Base-by-base conservation (phyloP, 2,888 invertebrate genomes). In the Cephus spinipes region DNA sequence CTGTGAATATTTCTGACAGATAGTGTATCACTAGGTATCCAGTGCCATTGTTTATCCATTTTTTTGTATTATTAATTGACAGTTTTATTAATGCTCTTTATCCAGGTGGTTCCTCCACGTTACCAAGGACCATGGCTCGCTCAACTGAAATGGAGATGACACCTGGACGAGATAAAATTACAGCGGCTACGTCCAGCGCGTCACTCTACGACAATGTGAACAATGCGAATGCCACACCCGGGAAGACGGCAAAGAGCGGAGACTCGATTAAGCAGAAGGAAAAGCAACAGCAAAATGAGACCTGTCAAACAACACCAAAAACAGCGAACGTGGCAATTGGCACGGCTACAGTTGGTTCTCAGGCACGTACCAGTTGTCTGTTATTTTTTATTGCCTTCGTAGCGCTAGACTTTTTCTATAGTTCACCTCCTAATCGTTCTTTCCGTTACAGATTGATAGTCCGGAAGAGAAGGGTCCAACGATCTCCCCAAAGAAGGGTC, bases 171-270 rank as follows among this genome's bases (percentile, higher is more conserved):
- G 95, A 95, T 83, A 96, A 96, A 91, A 96, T 97, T 79, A 95
- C 96, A 75, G 95, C 96, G 36, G 97, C 97, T 76, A 96, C 97
- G n/a, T 97, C 97, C 82, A 96, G 96, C 85, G 96, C 96, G 69
- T 97, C 97, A 77, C 94, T 98, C 74, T 97, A 97, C 89, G 97
- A 97, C 92, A 97, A 97, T 90, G 97, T 97, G 68, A 91, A 91
- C 85, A 90, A 90, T 81, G 84, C 89, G 9, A 88, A 86, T 35
- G 85, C 86, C 40, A 87, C 87, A 31, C 87, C 87, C 23, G 88
- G 88, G 9, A 87, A 88, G 83, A 84, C 82, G 23, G 75, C 85
- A n/a, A 88, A 88, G 73, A 74, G 81, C n/a, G 84, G 84, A 30
- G 91, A 91, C 69, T 86, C 89, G 77, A 86, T 88, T 78, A 89